Conservation (phyloP, 2,113 vertebrate genomes). For the Rousettus leschenaultii region DNA sequence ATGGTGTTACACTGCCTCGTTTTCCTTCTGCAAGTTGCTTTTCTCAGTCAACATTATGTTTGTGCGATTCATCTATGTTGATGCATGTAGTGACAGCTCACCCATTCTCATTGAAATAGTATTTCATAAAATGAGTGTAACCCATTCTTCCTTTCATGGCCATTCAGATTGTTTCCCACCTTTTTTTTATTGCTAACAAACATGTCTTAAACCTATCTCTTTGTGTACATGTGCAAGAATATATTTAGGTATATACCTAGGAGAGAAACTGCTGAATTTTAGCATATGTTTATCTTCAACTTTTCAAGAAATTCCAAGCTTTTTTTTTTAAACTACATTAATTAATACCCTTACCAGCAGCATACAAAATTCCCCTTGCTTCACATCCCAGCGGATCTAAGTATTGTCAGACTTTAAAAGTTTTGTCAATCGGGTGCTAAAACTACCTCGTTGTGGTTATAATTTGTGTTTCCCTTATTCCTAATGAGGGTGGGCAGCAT, state of each 20-base stretch:
- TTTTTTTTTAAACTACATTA: neutral
- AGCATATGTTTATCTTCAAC: neutral
- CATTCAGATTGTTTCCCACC: neutral
- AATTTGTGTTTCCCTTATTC: neutral
- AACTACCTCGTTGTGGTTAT: neutral
- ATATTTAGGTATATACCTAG: neutral
- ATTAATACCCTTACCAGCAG: neutral
- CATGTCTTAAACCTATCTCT: neutral
- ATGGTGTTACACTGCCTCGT: neutral
- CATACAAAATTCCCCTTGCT: neutral
- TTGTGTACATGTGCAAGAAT: neutral
- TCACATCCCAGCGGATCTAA: neutral
- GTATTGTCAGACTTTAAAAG: neutral
- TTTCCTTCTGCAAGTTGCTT: neutral
- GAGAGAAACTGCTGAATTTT: neutral
- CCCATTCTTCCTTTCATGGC: neutral
- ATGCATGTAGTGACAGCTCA: neutral
- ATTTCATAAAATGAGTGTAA: neutral
- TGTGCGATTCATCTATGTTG: neutral
- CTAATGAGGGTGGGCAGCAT: neutral
- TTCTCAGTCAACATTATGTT: neutral
- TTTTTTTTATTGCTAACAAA: neutral
- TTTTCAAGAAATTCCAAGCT: neutral
- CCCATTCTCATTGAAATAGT: neutral
- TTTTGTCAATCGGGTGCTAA: neutral